Base-by-base conservation (phyloP, 2,888 invertebrate genomes). In the Mystacides longicornis region DNA sequence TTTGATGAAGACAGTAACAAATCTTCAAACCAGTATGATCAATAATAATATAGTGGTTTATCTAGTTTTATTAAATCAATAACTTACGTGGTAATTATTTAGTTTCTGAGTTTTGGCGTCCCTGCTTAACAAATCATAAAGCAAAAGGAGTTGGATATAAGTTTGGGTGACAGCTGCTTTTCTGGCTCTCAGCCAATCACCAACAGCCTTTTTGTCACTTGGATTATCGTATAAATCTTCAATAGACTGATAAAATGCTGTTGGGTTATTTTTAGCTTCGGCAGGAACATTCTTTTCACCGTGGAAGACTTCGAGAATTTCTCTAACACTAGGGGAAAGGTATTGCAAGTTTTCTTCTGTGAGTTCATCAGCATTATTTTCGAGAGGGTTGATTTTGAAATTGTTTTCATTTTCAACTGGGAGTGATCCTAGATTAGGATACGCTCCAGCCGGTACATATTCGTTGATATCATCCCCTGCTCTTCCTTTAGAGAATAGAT, bases 61-160 rank as follows among this genome's bases (percentile, higher is more conserved):
- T n/a, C n/a, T n/a, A n/a, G n/a, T n/a, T n/a, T n/a, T n/a, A n/a
- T n/a, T n/a, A n/a, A 7, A 11, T 27, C 27, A 37, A 37, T 3
- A 37, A 5, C 78, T 78, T 66, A 82, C 82, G 59, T 74, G 73
- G 62, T 75, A 85, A 63, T 82, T 82, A 3, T 80, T 81, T 3
- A 83, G 72, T 31, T 78, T 77, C 62, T 82, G 77, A 56, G 73
- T 79, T 65, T 84, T 84, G 1, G 84, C 80, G 58, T 85, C 85
- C 60, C 84, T 79, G 65, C 83, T 84, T 49, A 85, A 64, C 3
- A 80, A 72, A 62, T 85, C 85, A 65, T 85, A 85, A 23, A 85
- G 66, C 20, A 79, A 69, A 56, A 83, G 66, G 49, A 85, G 67
- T 48, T 82, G 76, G 50, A 83, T 71, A 57, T 83, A 81, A 0